These are phyloP conservation scores for Pampusana beccarii DNA, from an alignment of 2,113 vertebrate genomes.

Conservation along the genomic window DNA sequence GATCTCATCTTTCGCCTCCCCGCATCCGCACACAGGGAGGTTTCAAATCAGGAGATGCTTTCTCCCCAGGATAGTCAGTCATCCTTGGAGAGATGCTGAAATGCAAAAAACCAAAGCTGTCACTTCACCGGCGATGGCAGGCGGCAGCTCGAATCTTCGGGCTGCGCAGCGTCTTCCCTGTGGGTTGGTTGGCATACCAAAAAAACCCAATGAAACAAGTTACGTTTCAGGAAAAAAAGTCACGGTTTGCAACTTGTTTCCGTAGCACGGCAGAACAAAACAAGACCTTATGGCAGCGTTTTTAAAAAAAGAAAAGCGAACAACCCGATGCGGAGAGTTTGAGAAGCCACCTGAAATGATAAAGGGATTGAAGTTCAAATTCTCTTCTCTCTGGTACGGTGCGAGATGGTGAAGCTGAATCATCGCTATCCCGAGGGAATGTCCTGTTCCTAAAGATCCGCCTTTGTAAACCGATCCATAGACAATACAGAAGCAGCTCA, in stretches of 20 bases:
- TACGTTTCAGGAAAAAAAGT: background rate
- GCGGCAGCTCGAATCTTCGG: background rate
- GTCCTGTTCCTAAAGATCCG: background rate
- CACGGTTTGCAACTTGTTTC: background rate
- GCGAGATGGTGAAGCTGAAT: background rate
- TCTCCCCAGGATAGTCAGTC: background rate
- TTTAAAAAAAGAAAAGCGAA: background rate
- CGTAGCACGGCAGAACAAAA: background rate
- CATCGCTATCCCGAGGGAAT: background rate
- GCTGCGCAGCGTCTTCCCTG: background rate
- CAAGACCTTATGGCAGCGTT: background rate
- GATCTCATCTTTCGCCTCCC: background rate
- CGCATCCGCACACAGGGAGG: background rate
- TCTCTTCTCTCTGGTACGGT: rapidly evolving
- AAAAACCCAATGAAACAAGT: background rate
- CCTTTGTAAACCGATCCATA: background rate
- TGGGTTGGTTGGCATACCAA: background rate
- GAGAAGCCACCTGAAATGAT: background rate
- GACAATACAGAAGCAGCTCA: rapidly evolving
- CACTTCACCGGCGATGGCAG: background rate
- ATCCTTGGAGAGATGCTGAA: background rate
- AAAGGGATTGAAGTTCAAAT: background rate
- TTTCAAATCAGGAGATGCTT: background rate
- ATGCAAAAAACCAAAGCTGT: background rate
- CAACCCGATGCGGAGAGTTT: background rate